phyloP scores from a whole-genome alignment of 2,113 vertebrate species.

The Nothobranchius furzeri region DNA sequence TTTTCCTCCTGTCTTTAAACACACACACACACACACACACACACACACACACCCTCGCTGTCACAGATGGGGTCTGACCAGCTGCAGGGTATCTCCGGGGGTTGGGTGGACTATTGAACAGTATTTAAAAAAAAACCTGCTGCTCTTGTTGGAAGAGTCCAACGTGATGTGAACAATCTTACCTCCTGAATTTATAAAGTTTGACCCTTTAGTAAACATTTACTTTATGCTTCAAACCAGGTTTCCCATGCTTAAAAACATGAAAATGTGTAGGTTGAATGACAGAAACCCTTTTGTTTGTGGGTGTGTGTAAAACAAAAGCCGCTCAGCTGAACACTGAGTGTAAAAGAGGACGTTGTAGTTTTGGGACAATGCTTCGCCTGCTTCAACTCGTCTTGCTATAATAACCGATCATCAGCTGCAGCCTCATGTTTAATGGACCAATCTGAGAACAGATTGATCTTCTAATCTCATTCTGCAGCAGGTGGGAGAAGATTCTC shows the following conservation, averaged over 20 bases:
- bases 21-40: not conserved
- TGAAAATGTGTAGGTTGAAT: too few species aligned
- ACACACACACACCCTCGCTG: conserved; percentile 16
- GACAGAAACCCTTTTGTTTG: not conserved
- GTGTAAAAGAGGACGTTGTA: not conserved
- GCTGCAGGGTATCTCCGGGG: conserved; percentile 45
- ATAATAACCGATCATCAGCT: too few species aligned
- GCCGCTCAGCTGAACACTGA: not conserved
- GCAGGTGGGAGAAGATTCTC: not conserved
- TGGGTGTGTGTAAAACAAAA: not conserved
- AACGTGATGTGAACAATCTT: not conserved
- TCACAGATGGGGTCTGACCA: conserved; percentile 61
- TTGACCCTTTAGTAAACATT: not conserved
- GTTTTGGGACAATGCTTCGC: not conserved
- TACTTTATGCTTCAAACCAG: too few species aligned
- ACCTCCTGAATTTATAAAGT: not conserved
- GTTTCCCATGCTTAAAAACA: too few species aligned
- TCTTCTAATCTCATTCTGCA: not conserved
- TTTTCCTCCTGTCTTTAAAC: conserved; percentile 10
- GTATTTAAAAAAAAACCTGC: conserved; percentile 20
- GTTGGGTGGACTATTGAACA: conserved; percentile 3
- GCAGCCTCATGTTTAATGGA: not conserved
- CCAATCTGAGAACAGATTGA: not conserved
- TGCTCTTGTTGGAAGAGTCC: not conserved
- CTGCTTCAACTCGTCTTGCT: not conserved